Evolutionary conservation across 2,113 vertebrate species (phyloP), one percentile per base, ranked within the genome.

Genomic region (Phoxinus phoxinus): DNA sequence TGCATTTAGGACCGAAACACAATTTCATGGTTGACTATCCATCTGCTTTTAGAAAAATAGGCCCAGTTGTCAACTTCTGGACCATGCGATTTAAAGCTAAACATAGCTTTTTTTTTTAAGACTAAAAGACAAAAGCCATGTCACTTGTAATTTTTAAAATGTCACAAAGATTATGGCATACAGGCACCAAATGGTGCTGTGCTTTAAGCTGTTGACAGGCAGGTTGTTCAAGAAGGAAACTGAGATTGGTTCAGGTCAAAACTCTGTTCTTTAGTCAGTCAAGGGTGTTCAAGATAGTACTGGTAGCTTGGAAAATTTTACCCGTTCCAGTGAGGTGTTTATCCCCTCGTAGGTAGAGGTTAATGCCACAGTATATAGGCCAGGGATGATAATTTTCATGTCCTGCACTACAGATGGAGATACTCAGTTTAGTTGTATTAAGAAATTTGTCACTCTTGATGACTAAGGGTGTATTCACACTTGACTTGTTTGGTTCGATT

Each of bases 81-180:
- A 1, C 56, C 7, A 58, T 58, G 21, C 0, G 56, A 58, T 58
- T 21, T 7, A 0, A 58, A 7, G 56, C 21, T 23, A 23, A 23
- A 58, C 56, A n/a, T n/a, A 9, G 2, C 21, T 6, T 21, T 58
- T 84, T 74, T 85, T 85, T 35, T 67, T 65, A 80, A 72, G 51
- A 23, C 56, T 58, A 23, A n/a, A n/a, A n/a, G n/a, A n/a, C n/a
- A n/a, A n/a, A n/a, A 58, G 21, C 37, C 82, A 84, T 80, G 63
- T 84, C 23, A 86, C 71, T 19, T 87, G 86, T 67, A 84, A 58
- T 41, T 87, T 84, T 12, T 17, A 21, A 12, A 87, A 87, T 35
- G 63, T 84, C 13, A 32, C 27, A 67, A 67, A 67, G 2, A 17
- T 6, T 13, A 48, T 67, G 69, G 65, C 67, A 25, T 81, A 46